These are phyloP conservation scores for Monopterus albus DNA, from an alignment of 2,113 vertebrate species.

Conservation along the genomic window DNA sequence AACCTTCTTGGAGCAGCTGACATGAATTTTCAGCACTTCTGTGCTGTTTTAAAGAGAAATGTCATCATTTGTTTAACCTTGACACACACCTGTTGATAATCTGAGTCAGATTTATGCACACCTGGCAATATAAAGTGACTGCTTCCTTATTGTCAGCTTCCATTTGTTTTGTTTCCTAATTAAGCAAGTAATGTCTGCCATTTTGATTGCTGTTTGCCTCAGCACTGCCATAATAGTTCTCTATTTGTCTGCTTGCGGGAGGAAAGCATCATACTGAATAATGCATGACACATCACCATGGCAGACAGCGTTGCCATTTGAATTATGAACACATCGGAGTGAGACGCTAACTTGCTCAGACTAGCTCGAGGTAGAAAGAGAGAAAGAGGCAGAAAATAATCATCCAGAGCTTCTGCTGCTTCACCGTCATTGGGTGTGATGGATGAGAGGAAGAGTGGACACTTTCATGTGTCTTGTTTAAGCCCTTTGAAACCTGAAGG, in stretches of 20 bases:
- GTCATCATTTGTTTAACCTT: too few relatives aligned
- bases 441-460: conserved; percentile 50
- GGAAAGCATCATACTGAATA: conserved; percentile 77
- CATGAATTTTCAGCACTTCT: too few relatives aligned
- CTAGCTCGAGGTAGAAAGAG: conserved; percentile 64
- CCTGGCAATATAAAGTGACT: conserved; percentile 43
- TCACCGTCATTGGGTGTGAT: conserved; percentile 75
- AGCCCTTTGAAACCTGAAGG: conserved; percentile 50
- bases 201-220: conserved; percentile 77
- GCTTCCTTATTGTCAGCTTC: conserved; percentile 52
- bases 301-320: conserved; percentile 78
- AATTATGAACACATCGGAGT: conserved; percentile 81
- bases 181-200: conserved; percentile 74
- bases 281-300: conserved; percentile 74
- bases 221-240: conserved; percentile 60
- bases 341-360: conserved; percentile 74
- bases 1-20: too few relatives aligned
- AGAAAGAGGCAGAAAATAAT: conserved; percentile 52
- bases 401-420: conserved; percentile 55
- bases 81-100: conserved; percentile 29
- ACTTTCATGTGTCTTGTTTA: conserved; percentile 73
- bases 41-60: too few relatives aligned
- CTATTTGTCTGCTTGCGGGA: conserved; percentile 79
- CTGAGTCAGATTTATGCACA: conserved; percentile 24
- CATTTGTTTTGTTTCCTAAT: conserved; percentile 77